phyloP scores from a whole-genome alignment of 92 coral and sea anemone genomes.

The Palythoa grandis region DNA sequence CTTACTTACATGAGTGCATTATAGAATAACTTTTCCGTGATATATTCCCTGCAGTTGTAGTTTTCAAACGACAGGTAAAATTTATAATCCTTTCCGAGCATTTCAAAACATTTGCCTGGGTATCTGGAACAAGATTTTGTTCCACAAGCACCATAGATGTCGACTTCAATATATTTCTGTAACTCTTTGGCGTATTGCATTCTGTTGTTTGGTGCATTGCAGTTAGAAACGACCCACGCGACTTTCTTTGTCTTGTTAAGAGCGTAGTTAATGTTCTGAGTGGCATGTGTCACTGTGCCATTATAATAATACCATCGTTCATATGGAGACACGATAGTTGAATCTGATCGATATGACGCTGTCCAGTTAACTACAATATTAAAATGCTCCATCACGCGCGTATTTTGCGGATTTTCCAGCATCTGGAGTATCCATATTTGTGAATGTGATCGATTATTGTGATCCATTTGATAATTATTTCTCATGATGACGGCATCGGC shows the following conservation, averaged over 20 bases:
- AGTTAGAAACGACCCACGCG: slow-evolving; percentile 20
- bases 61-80: slow-evolving; percentile 44
- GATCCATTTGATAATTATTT: neutral
- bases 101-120: neutral
- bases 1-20: slow-evolving; percentile 21
- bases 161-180: slow-evolving; percentile 16
- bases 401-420: neutral
- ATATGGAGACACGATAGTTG: slow-evolving; percentile 32
- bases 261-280: slow-evolving; percentile 21
- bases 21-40: slow-evolving; percentile 37
- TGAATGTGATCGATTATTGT: neutral
- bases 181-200: neutral
- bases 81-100: slow-evolving; percentile 34
- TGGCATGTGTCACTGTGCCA: neutral
- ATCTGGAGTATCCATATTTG: slow-evolving; percentile 28
- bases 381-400: neutral
- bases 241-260: slow-evolving; percentile 29
- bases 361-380: neutral
- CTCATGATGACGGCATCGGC: slow-evolving; percentile 16
- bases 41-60: slow-evolving; percentile 41
- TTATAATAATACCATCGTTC: slow-evolving; percentile 22
- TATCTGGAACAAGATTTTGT: neutral
- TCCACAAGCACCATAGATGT: slow-evolving; percentile 22
- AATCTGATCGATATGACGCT: slow-evolving; percentile 19
- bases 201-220: neutral